Conservation (phyloP, 2,797 vertebrate genomes). For the Triplophysa yarkandensis region DNA sequence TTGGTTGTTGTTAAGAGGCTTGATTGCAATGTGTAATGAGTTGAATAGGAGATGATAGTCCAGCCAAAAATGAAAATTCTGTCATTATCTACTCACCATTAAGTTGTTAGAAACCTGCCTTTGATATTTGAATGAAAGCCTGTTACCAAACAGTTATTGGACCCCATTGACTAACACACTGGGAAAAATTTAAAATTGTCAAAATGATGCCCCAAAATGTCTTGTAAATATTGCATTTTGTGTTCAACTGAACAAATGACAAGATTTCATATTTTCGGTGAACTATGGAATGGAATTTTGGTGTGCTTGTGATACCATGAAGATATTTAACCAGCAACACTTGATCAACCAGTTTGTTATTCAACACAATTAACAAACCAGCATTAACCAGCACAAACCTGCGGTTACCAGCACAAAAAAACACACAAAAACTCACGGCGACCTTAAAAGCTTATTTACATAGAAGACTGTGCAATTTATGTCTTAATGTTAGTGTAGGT, state of each 20-base stretch:
- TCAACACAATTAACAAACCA: background rate
- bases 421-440: background rate
- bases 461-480: background rate
- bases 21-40: background rate
- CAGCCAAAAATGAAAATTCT: too few relatives aligned
- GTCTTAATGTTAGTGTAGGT: background rate
- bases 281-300: background rate
- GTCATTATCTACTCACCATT: too few relatives aligned
- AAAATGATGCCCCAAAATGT: too few relatives aligned
- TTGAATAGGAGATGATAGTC: background rate
- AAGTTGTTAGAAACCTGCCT: too few relatives aligned
- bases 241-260: too few relatives aligned
- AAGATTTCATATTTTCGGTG: too few relatives aligned
- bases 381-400: constrained; percentile 6
- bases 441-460: background rate
- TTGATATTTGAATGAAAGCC: too few relatives aligned
- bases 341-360: background rate
- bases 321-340: background rate
- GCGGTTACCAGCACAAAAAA: background rate
- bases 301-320: background rate
- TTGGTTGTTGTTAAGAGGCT: background rate
- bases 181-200: too few relatives aligned
- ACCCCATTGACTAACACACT: too few relatives aligned
- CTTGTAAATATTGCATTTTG: too few relatives aligned
- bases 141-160: too few relatives aligned